phyloP scores from a whole-genome alignment of 64 coral and sea anemone genomes.

The Acropora yongei region DNA sequence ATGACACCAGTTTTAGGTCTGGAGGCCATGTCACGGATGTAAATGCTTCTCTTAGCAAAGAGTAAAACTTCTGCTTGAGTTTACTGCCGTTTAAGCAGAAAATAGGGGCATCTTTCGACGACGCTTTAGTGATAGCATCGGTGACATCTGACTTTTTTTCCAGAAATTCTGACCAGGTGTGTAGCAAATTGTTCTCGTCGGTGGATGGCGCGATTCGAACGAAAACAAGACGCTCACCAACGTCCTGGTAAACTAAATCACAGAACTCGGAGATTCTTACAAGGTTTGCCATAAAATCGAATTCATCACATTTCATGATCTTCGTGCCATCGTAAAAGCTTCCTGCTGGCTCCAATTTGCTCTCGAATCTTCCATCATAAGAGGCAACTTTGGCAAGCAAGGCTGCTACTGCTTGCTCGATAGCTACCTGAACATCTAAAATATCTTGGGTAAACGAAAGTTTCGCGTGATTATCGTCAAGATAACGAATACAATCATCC shows the following conservation, averaged over 20 bases:
- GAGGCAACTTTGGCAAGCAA: background rate
- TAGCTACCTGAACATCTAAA: background rate
- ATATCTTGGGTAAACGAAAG: background rate
- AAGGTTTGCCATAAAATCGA: slow-evolving; percentile 30
- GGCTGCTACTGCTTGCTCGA: slow-evolving; percentile 5
- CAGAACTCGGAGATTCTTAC: background rate
- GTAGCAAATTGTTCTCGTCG: background rate
- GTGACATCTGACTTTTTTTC: background rate
- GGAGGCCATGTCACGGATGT: slow-evolving; percentile 22
- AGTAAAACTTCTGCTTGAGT: slow-evolving; percentile 25
- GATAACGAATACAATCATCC: background rate
- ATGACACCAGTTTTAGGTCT: slow-evolving; percentile 8
- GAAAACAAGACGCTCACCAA: background rate
- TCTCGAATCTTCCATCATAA: background rate
- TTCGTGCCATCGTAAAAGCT: slow-evolving; percentile 45
- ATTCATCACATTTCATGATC: background rate
- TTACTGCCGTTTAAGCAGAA: slow-evolving; percentile 14
- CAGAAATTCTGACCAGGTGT: background rate
- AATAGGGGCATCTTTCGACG: background rate
- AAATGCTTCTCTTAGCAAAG: slow-evolving; percentile 37
- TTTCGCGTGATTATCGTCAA: slow-evolving; percentile 22
- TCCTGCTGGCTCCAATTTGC: background rate
- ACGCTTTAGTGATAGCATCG: background rate
- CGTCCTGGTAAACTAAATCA: background rate
- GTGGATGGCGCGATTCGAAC: background rate